Base-by-base conservation (phyloP, 2,888 invertebrate genomes). In the Clostera curtula region DNA sequence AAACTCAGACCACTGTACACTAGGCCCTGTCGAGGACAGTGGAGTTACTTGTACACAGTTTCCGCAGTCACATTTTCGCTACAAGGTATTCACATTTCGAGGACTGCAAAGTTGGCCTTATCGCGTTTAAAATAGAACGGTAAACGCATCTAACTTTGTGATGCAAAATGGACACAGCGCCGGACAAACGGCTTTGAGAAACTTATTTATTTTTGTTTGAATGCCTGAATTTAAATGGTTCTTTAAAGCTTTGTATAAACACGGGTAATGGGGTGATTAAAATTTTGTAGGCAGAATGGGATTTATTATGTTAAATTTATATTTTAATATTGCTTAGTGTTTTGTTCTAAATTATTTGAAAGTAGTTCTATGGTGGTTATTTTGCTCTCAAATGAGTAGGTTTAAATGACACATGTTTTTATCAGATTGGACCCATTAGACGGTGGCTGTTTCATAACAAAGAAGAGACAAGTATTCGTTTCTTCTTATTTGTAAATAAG, bases 61-160 rank as follows among this genome's bases (percentile, higher is more conserved):
- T 82, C 80, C 80, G 80, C 66, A 82, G 82, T 80, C 80, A 80
- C 82, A 83, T 82, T 83, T 82, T 80, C 76, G 66, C 82, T 73
- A 83, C 82, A 83, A 79, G 80, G 75, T 77, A 83, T 82, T 83
- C 82, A 79, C 82, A 83, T 83, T 83, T 80, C 71, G 79, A 80
- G 79, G 65, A 72, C 75, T 76, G 73, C 69, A 72, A 80, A 82
- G 80, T 80, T 82, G 66, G 74, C 77, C 72, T 80, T 83, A 82
- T 82, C 82, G 80, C 69, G 66, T 82, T 76, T 80, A 74, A 82
- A 82, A 83, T 80, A 75, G 77, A 74, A 76, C 79, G 74, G 70
- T 77, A 73, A 69, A 71, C 74, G 70, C 73, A 76, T 79, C 71
- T 73, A 80, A 77, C 82, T 83, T 80, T 76, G 74, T 73, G 80